Conservation (phyloP, 2,797 vertebrate species). For the Hafferia zeledoni region DNA sequence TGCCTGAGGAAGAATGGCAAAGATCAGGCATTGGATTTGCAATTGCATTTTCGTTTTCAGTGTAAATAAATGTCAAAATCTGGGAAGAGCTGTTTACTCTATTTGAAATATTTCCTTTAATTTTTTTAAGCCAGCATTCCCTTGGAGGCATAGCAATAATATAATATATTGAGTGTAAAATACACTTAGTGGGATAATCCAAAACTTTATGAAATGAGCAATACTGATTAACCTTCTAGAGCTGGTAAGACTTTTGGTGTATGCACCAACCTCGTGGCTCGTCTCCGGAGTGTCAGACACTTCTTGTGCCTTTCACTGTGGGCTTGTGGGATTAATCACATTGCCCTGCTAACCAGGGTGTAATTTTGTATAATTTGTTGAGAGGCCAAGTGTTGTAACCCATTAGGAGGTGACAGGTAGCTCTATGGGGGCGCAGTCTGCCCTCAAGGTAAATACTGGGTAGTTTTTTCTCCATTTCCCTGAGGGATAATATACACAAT, state of each 20-base stretch:
- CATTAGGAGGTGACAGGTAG: slow-evolving; percentile 8
- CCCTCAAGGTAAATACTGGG: background rate
- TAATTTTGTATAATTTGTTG: slow-evolving; percentile 21
- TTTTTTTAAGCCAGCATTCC: background rate
- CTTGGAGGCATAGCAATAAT: background rate
- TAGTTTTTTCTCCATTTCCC: slow-evolving; percentile 12
- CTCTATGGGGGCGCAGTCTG: background rate
- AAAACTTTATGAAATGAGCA: background rate
- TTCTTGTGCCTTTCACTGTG: background rate
- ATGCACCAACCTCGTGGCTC: background rate
- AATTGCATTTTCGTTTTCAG: background rate
- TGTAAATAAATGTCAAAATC: slow-evolving; percentile 2
- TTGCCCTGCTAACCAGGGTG: background rate
- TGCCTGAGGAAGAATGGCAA: background rate
- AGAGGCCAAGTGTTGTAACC: background rate
- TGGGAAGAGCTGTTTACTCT: background rate
- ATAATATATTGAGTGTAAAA: slow-evolving; percentile 3
- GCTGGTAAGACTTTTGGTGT: background rate
- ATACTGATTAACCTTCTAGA: slow-evolving; percentile 3
- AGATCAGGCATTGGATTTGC: background rate
- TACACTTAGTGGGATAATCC: background rate
- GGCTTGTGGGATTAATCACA: background rate
- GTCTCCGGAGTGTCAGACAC: background rate
- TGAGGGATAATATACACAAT: background rate
- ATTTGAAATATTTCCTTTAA: background rate